Evolutionary conservation across 2,888 invertebrate species (phyloP).

Genomic region (Mystacides longicornis): DNA sequence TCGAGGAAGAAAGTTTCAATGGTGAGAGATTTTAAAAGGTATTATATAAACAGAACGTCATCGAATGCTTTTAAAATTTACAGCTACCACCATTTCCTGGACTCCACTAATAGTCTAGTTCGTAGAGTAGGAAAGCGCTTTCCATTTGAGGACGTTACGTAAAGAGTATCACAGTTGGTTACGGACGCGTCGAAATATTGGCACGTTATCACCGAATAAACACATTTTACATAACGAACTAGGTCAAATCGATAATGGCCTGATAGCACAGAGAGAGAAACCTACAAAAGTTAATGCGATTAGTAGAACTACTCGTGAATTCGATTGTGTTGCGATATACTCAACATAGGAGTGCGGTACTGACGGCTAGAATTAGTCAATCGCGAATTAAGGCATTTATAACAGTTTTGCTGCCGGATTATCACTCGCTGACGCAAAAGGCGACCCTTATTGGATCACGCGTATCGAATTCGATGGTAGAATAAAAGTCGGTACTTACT

Average conservation of each 20-base stretch:
- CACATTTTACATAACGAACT: background rate
- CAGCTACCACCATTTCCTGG: too few species aligned
- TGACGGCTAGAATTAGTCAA: too few species aligned
- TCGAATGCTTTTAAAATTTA: background rate
- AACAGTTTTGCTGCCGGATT: too few species aligned
- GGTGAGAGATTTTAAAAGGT: too few species aligned
- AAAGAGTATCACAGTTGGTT: background rate
- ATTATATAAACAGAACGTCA: background rate
- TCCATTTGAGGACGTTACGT: background rate
- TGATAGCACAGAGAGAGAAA: background rate
- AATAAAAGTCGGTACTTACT: slow-evolving; percentile 46
- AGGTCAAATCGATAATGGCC: slow-evolving; percentile 1
- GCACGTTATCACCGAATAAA: background rate
- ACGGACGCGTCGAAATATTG: background rate
- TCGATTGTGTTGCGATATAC: too few species aligned
- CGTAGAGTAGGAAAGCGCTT: background rate
- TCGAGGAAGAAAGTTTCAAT: too few species aligned
- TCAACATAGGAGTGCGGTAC: too few species aligned
- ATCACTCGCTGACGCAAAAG: too few species aligned
- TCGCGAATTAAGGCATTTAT: too few species aligned
- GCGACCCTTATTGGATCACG: too few species aligned
- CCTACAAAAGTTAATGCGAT: slow-evolving; percentile 8
- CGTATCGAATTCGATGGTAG: too few species aligned
- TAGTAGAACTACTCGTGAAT: background rate
- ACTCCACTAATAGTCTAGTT: background rate